Conservation (phyloP, 2,888 invertebrate species). For the Bugula neritina region DNA sequence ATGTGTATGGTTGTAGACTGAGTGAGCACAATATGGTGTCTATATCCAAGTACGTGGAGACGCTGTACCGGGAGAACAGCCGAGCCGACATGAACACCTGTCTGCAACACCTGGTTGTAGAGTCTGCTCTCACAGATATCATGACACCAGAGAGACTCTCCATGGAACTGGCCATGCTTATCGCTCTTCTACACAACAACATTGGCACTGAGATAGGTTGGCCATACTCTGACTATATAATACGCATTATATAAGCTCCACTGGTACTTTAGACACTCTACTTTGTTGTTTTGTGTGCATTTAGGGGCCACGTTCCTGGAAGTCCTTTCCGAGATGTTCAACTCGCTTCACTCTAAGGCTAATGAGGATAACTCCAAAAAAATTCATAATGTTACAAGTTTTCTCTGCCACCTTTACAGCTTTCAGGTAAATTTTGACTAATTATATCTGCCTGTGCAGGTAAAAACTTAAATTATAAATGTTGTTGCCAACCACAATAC, state of each 20-base stretch:
- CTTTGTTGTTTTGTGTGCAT: constrained; percentile 12
- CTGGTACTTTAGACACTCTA: no score
- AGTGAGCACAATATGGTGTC: constrained; percentile 80
- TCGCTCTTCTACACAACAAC: constrained; percentile 80
- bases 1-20: constrained; percentile 44
- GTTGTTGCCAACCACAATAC: no score
- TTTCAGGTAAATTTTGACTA: no score
- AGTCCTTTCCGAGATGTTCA: constrained; percentile 65
- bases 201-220: constrained; percentile 86
- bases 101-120: constrained; percentile 65
- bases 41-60: constrained; percentile 73
- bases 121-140: constrained; percentile 63
- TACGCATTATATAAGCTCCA: no score
- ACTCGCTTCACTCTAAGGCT: constrained; percentile 41
- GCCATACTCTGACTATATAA: no score
- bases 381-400: constrained; percentile 71
- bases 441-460: no score
- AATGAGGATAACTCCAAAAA: constrained; percentile 63
- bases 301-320: constrained; percentile 68
- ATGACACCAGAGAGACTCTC: constrained; percentile 58
- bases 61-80: constrained; percentile 62
- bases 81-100: constrained; percentile 62
- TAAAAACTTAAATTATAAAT: no score
- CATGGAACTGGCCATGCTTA: constrained; percentile 75
- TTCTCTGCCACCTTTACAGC: constrained; percentile 76